phyloP scores from a whole-genome alignment of 2,113 vertebrate species.

The Vombatus ursinus region DNA sequence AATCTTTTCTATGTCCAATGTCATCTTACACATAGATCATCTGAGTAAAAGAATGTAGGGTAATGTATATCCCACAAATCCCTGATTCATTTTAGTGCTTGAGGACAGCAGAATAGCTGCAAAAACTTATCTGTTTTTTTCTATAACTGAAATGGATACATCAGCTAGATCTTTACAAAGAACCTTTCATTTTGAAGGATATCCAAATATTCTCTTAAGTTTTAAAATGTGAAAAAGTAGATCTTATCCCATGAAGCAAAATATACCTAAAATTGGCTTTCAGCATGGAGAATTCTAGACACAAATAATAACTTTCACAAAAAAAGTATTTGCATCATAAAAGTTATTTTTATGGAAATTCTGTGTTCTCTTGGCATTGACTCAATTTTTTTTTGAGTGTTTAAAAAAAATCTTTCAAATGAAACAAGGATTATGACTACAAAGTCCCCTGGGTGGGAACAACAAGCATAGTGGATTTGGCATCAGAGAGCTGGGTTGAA shows the following conservation, averaged over 20 bases:
- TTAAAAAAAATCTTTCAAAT: not conserved
- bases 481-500: not conserved
- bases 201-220: not conserved
- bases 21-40: not conserved
- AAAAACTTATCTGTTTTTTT: not conserved
- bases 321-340: not conserved
- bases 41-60: not conserved
- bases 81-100: not conserved
- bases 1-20: not conserved
- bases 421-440: not conserved
- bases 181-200: not conserved
- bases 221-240: not conserved
- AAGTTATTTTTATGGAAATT: constrained; percentile 1
- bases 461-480: not conserved
- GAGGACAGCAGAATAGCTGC: not conserved
- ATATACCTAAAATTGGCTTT: not conserved
- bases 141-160: not conserved
- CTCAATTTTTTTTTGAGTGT: not conserved
- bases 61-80: not conserved
- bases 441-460: not conserved
- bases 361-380: not conserved
- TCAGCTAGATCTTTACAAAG: not conserved
- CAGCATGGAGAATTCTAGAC: not conserved
- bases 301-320: not conserved
- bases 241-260: not conserved